Percentiles rank a stretch among this genome's conserved stretches.
Conservation (phyloP, 2,888 invertebrate genomes). For the Lithosia quadra region DNA sequence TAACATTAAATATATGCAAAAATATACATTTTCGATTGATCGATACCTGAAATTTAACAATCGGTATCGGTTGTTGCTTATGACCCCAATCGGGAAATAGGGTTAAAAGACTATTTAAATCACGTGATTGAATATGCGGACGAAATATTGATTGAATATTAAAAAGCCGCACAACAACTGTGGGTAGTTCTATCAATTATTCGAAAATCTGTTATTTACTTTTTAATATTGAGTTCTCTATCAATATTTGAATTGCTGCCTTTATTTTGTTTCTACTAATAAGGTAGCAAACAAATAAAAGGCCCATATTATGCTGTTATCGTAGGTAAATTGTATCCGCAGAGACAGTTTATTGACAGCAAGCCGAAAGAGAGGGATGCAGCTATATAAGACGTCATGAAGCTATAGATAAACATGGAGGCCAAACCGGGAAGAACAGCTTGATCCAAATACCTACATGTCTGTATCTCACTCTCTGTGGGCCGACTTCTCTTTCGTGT, state of each 20-base stretch:
- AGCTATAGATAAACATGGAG: no score
- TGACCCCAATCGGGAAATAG: conserved; percentile 7
- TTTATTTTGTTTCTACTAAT: neutral
- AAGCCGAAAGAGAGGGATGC: no score
- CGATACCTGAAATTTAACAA: neutral
- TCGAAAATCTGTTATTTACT: conserved; percentile 4
- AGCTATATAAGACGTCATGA: no score
- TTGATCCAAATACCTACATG: no score
- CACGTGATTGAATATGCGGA: conserved; percentile 15
- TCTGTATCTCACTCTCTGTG: no score
- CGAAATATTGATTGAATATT: conserved; percentile 20
- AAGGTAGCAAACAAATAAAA: no score
- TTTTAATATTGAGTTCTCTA: neutral
- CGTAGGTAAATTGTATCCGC: no score
- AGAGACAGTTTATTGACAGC: no score
- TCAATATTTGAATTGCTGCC: neutral
- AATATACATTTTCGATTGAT: neutral
- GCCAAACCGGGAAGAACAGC: no score
- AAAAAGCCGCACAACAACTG: neutral
- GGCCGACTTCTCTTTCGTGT: no score
- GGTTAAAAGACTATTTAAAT: conserved; percentile 17
- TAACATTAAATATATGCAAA: neutral
- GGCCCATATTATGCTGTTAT: no score
- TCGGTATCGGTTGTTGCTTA: conserved; percentile 1
- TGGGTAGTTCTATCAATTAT: conserved; percentile 5